Evolutionary conservation across 2,113 vertebrate genomes (phyloP), one percentile per base, ranked within the genome.

Genomic region (Lepisosteus oculatus): DNA sequence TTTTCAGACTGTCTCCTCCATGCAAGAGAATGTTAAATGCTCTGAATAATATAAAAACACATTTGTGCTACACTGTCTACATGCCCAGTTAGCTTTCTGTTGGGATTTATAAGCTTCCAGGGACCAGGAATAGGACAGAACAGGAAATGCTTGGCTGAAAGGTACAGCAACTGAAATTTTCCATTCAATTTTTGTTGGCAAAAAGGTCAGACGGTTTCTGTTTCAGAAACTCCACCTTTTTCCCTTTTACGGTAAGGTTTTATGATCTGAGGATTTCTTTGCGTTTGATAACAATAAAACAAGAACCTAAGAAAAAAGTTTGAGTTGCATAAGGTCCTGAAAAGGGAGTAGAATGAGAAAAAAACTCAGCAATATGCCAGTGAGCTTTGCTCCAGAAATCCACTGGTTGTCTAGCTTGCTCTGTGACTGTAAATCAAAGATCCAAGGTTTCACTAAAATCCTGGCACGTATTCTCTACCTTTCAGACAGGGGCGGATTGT

Each of bases 141-240:
- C 56, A 59, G 56, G 56, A 59, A 59, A 59, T 59, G 56, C 56
- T 59, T 59, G 56, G 56, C 56, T 59, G 56, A 59, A 59, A 59
- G 56, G 56, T 59, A 59, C 57, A 6, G 57, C 57, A 59, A n/a
- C 56, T 59, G 7, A 59, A 8, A 59, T 59, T 59, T n/a, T 59
- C 56, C n/a, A n/a, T 59, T 3, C 56, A 59, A 13, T 59, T 59
- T 11, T 13, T 59, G n/a, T 59, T 59, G 57, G 57, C 57, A 59
- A n/a, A 59, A 59, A 59, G 56, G 56, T 59, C 56, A 59, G 56
- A 59, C 56, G 13, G 56, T n/a, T 59, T 59, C 13, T 4, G 3
- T 59, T 59, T 51, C 47, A 51, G 1, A 29, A 29, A 29, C 29
- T 55, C 55, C 55, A 55, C 55, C 54, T 29, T 12, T 55, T 55